phyloP scores from a whole-genome alignment of 2,113 vertebrate genomes.

The Urocitellus parryii region DNA sequence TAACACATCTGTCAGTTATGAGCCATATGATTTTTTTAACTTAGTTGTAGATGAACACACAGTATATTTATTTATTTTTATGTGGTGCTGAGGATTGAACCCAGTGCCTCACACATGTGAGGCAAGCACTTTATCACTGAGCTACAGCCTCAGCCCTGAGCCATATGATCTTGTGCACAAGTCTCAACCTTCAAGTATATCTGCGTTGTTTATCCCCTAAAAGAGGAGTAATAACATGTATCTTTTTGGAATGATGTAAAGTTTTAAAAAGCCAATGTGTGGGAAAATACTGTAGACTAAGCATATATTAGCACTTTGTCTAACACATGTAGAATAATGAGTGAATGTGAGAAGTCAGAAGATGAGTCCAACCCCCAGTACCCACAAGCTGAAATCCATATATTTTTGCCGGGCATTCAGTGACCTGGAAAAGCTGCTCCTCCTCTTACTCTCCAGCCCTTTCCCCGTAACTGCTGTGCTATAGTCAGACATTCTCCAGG shows the following conservation, averaged over 20 bases:
- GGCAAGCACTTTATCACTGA: too few relatives aligned
- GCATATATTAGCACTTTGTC: not conserved
- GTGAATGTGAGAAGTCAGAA: conserved; percentile 6
- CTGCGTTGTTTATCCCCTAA: conserved; percentile 1
- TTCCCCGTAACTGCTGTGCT: not conserved
- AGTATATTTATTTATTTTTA: too few relatives aligned
- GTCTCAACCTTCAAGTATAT: not conserved
- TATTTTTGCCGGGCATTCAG: not conserved
- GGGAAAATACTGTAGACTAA: conserved; percentile 1
- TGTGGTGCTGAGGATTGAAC: too few relatives aligned
- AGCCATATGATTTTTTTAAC: not conserved
- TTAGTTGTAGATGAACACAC: too few relatives aligned
- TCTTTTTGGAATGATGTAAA: not conserved
- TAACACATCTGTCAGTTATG: not conserved
- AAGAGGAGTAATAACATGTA: conserved; percentile 33
- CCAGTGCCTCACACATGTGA: too few relatives aligned
- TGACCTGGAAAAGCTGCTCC: not conserved
- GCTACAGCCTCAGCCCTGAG: too few relatives aligned
- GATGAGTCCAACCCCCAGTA: not conserved
- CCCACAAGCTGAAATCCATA: conserved; percentile 7
- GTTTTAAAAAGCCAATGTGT: not conserved
- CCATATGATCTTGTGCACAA: not conserved
- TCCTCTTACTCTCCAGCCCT: not conserved
- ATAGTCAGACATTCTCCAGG: not conserved
- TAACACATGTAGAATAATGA: conserved; percentile 12